Evolutionary conservation across 2,113 vertebrate genomes (phyloP).

Genomic region (Reinhardtius hippoglossoides): DNA sequence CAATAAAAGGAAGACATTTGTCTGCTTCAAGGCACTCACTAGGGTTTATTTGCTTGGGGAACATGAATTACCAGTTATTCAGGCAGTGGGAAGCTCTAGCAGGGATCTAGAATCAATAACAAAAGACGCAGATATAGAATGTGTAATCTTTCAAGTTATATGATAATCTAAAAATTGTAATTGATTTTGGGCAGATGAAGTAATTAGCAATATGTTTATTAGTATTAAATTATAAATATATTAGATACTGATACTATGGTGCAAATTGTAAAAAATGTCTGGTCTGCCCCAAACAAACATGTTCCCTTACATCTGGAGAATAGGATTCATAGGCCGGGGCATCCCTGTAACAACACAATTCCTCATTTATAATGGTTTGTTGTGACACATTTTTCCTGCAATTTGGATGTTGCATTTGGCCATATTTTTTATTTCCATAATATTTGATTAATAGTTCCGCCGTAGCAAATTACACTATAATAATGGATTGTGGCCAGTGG

Average conservation of each 20-base stretch:
- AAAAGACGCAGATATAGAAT: too few species aligned
- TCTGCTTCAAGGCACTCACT: constrained; percentile 1
- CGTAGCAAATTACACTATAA: background rate
- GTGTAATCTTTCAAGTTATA: too few species aligned
- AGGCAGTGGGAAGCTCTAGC: background rate
- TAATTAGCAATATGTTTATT: background rate
- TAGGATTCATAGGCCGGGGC: background rate
- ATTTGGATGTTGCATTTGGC: constrained; percentile 1
- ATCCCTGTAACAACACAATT: background rate
- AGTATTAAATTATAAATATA: background rate
- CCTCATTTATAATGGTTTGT: background rate
- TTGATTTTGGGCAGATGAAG: background rate
- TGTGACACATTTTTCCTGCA: background rate
- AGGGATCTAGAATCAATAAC: background rate
- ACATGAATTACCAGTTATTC: background rate
- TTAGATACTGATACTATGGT: background rate
- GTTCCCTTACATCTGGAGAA: background rate
- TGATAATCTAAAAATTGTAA: background rate
- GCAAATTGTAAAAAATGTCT: too few species aligned
- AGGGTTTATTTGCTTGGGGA: background rate
- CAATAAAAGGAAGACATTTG: constrained; percentile 19
- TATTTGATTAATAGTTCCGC: background rate
- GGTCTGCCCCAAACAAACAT: background rate
- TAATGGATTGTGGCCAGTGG: background rate
- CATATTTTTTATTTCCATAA: background rate